These are phyloP conservation scores for Drosophila baimaii DNA, from an alignment of 1,140 invertebrate species.

Conservation along the genomic window DNA sequence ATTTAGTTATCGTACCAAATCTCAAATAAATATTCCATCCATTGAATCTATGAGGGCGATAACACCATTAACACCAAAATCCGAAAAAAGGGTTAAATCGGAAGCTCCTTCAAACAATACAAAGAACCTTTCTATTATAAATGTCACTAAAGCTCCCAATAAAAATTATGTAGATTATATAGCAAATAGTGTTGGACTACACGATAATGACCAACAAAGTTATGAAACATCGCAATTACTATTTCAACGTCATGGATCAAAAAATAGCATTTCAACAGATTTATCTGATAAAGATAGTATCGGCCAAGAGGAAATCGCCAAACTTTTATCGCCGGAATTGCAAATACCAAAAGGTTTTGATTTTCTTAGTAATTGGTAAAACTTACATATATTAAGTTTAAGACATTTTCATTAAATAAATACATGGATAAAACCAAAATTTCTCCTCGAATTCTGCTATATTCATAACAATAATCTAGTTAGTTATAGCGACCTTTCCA, in stretches of 20 bases:
- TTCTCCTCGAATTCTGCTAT: no score
- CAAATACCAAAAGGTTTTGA: slow-evolving; percentile 77
- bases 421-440: no score
- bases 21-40: slow-evolving; percentile 69
- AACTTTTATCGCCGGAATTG: slow-evolving; percentile 54
- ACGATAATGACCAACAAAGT: slow-evolving; percentile 5
- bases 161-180: neutral
- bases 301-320: slow-evolving; percentile 43
- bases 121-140: neutral
- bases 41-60: slow-evolving; percentile 4
- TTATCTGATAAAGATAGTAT: slow-evolving; percentile 52
- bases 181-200: neutral
- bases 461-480: no score
- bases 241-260: slow-evolving; percentile 18
- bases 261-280: slow-evolving; percentile 26
- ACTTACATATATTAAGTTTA: neutral
- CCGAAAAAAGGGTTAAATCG: neutral
- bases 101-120: neutral
- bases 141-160: neutral
- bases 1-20: slow-evolving; percentile 73
- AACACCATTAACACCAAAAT: neutral
- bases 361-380: slow-evolving; percentile 79
- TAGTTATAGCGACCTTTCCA: no score
- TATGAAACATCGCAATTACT: slow-evolving; percentile 32
- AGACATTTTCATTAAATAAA: no score